A percentile compares a stretch with the other conserved stretches of the same genome.
Evolutionary conservation across 2,797 vertebrate genomes (phyloP).

Genomic region (Syndactyla subalaris): DNA sequence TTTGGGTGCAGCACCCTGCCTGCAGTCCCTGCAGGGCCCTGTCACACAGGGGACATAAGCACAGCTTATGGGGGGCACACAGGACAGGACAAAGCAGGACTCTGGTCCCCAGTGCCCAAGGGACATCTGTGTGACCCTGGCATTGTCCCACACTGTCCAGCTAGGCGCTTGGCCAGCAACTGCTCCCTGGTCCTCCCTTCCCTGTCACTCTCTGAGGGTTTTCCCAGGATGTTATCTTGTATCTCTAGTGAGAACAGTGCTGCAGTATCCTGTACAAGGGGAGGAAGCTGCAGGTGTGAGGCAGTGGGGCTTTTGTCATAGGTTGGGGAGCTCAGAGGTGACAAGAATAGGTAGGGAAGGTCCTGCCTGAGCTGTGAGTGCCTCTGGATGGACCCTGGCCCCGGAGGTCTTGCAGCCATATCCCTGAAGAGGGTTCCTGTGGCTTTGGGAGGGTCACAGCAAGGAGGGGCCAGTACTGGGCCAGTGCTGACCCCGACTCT

Average conservation of each 20-base stretch:
- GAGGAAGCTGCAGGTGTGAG: background rate
- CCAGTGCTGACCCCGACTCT: rapidly evolving
- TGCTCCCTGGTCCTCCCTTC: background rate
- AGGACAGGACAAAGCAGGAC: background rate
- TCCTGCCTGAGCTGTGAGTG: background rate
- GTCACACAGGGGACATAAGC: background rate
- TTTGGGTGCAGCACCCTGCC: background rate
- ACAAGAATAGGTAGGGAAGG: rapidly evolving
- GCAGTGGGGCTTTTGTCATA: rapidly evolving
- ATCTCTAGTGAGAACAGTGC: background rate
- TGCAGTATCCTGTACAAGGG: rapidly evolving
- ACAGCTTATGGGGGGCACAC: rapidly evolving
- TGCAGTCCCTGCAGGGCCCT: background rate
- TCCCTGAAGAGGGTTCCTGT: background rate
- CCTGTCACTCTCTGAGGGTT: background rate
- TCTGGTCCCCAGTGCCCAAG: background rate
- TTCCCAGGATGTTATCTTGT: rapidly evolving
- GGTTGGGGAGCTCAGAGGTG: background rate
- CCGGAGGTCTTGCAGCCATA: too few species aligned
- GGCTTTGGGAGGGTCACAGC: rapidly evolving
- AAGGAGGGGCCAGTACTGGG: rapidly evolving
- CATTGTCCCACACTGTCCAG: background rate
- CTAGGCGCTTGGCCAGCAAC: background rate
- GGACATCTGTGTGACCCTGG: rapidly evolving
- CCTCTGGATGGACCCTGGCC: background rate